Evolutionary conservation across 2,113 vertebrate species (phyloP).

Genomic region (Laterallus jamaicensis): DNA sequence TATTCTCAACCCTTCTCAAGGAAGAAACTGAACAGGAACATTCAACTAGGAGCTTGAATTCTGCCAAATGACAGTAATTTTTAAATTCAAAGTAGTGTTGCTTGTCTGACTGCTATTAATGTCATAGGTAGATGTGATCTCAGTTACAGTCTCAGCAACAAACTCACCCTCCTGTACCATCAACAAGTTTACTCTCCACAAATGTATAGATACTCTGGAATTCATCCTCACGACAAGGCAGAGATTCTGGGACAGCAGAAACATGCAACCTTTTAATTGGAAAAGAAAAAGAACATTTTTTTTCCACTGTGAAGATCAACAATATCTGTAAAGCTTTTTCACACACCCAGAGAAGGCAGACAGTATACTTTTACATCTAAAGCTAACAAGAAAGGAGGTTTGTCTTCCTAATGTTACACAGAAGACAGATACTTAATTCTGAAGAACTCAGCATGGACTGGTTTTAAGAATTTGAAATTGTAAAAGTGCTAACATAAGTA

Average conservation of each 20-base stretch:
- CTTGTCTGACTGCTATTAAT: neutral
- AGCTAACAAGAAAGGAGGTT: neutral
- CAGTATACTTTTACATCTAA: neutral
- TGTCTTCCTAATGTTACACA: neutral
- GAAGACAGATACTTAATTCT: neutral
- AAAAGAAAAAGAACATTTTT: neutral
- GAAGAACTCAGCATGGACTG: neutral
- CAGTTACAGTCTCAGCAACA: neutral
- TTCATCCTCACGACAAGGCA: slow-evolving; percentile 96
- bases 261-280: slow-evolving; percentile 85
- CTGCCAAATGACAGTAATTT: neutral
- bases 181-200: slow-evolving; percentile 93
- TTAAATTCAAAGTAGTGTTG: neutral
- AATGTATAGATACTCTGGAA: slow-evolving; percentile 96
- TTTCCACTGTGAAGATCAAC: neutral
- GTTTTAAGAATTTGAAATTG: neutral
- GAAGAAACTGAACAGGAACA: neutral
- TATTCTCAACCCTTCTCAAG: neutral
- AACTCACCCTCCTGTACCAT: slow-evolving; percentile 93
- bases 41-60: neutral
- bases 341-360: neutral
- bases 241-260: slow-evolving; percentile 88
- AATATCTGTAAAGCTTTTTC: neutral
- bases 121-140: neutral
- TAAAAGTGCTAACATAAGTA: neutral